Conservation (phyloP, 2,888 invertebrate species). For the Horisme vitalbata region DNA sequence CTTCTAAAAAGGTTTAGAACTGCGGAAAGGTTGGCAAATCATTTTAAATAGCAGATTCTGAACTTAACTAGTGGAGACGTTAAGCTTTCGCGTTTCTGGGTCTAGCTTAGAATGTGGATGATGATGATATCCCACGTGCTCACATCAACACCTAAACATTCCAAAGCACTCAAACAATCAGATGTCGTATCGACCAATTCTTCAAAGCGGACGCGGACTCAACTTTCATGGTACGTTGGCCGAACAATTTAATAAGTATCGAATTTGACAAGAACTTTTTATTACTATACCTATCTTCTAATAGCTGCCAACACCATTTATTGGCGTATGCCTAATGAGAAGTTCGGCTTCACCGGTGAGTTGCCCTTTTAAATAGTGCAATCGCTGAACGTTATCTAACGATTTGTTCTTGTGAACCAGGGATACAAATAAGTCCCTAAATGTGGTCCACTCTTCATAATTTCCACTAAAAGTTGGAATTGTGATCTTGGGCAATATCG, state of each 20-base stretch:
- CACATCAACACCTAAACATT: conserved; percentile 17
- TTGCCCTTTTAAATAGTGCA: too few species aligned
- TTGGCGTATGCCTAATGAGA: too few species aligned
- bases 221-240: neutral
- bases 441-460: too few species aligned
- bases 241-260: conserved; percentile 28
- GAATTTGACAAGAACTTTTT: conserved; percentile 31
- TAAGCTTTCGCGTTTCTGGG: neutral
- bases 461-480: too few species aligned
- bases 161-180: conserved; percentile 27
- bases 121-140: conserved; percentile 26
- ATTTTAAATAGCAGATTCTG: neutral
- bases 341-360: too few species aligned
- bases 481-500: too few species aligned
- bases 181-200: conserved; percentile 23
- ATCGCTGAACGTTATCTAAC: too few species aligned
- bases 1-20: neutral
- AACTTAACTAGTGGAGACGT: neutral
- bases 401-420: too few species aligned
- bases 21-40: neutral
- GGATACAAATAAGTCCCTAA: too few species aligned
- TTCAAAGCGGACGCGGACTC: neutral
- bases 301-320: too few species aligned
- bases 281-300: too few species aligned
- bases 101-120: conserved; percentile 18